These are phyloP conservation scores for Osmerus eperlanus DNA, from an alignment of 2,113 vertebrate species.

Conservation along the genomic window DNA sequence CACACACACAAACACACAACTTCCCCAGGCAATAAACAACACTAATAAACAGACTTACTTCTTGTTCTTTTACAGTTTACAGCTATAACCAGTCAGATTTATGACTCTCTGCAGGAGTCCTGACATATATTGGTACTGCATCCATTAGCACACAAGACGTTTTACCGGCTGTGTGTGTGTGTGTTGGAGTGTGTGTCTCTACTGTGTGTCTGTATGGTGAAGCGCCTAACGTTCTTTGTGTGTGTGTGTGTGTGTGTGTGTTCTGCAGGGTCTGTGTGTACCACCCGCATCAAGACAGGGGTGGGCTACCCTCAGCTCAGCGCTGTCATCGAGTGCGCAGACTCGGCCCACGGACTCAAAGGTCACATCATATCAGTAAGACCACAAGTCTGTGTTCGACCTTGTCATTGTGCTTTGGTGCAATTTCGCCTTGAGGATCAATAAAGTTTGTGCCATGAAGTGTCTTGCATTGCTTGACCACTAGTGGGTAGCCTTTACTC, in stretches of 20 bases:
- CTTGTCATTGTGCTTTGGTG: too few relatives aligned
- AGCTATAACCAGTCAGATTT: too few relatives aligned
- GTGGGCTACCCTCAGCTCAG: slow-evolving; percentile 97
- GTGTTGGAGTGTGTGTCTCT: neutral
- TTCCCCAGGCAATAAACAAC: neutral
- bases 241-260: neutral
- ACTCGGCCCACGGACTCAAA: slow-evolving; percentile 96
- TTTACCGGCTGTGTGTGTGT: neutral
- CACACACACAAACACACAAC: neutral
- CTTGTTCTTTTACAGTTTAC: too few relatives aligned
- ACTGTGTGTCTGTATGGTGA: slow-evolving; percentile 2
- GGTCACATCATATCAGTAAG: slow-evolving; percentile 98
- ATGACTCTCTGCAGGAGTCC: too few relatives aligned
- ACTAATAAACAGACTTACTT: neutral
- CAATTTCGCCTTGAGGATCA: neutral
- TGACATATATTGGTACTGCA: too few relatives aligned
- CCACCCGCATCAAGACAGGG: slow-evolving; percentile 95
- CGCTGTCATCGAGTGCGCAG: slow-evolving; percentile 97
- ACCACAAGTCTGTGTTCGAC: slow-evolving; percentile 15
- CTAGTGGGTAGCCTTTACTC: slow-evolving; percentile 44
- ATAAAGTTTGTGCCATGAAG: neutral
- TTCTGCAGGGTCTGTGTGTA: slow-evolving; percentile 90
- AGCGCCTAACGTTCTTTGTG: neutral
- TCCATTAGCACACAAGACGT: too few relatives aligned
- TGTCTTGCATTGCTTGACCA: slow-evolving; percentile 14